Conservation (phyloP, 2,113 vertebrate genomes). For the Psephotus haematonotus region DNA sequence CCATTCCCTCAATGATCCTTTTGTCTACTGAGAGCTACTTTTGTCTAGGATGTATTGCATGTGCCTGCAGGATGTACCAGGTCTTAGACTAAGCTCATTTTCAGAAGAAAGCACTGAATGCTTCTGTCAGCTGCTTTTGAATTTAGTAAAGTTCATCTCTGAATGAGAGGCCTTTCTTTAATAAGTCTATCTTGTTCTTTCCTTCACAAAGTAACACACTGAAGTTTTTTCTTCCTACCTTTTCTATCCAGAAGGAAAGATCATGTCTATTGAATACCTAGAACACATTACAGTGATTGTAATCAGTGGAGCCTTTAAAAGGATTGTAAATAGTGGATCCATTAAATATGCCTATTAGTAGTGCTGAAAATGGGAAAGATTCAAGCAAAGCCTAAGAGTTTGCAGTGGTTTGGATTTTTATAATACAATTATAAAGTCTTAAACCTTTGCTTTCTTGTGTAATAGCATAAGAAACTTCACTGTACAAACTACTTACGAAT, state of each 20-base stretch:
- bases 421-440: not conserved
- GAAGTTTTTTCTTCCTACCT: constrained; percentile 14
- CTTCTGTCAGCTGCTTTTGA: not conserved
- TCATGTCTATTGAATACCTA: not conserved
- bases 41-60: not conserved
- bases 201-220: not conserved
- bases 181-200: constrained; percentile 30
- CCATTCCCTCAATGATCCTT: not conserved
- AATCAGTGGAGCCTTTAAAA: not conserved
- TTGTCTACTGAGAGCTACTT: not conserved
- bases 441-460: not conserved
- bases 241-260: not conserved
- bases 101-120: not conserved
- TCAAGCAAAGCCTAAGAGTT: not conserved
- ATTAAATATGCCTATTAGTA: not conserved
- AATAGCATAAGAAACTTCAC: not conserved
- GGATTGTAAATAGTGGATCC: not conserved
- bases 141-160: constrained; percentile 2
- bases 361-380: not conserved
- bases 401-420: not conserved
- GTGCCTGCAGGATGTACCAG: not conserved
- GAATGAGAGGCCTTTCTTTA: constrained; percentile 7
- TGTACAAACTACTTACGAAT: not conserved
- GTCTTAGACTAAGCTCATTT: not conserved
- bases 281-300: not conserved